Percentiles rank a stretch among this genome's conserved stretches.
These are phyloP conservation scores for Lycodopsis pacificus DNA, from an alignment of 2,797 vertebrate genomes.

Conservation along the genomic window DNA sequence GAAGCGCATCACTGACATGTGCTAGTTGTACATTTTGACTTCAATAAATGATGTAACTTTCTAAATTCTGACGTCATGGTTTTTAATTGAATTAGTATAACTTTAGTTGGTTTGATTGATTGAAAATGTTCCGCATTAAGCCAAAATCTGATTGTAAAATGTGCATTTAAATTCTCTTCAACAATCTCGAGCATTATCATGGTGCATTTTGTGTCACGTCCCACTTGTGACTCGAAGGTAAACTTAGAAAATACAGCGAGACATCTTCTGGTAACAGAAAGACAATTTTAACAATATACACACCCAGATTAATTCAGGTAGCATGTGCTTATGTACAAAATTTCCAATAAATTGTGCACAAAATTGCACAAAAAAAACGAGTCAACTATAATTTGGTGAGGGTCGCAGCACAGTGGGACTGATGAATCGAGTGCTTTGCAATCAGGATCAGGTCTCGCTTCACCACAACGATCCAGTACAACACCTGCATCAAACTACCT, in stretches of 20 bases:
- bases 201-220: background rate
- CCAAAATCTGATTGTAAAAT: background rate
- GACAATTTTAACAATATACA: background rate
- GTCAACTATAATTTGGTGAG: too few species aligned
- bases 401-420: too few species aligned
- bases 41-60: constrained; percentile 64
- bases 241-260: background rate
- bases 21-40: constrained; percentile 46
- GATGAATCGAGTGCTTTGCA: too few species aligned
- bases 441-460: too few species aligned
- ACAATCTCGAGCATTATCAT: background rate
- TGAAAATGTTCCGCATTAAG: background rate
- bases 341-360: too few species aligned
- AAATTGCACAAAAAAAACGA: too few species aligned
- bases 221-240: background rate
- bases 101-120: background rate
- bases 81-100: background rate
- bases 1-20: constrained; percentile 77
- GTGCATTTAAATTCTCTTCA: too few species aligned
- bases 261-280: background rate
- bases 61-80: constrained; percentile 33
- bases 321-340: background rate
- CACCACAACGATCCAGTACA: too few species aligned
- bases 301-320: background rate
- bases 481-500: too few species aligned